Evolutionary conservation across 2,113 vertebrate genomes (phyloP), one percentile per base, ranked within the genome.

Genomic region (Heliornis fulica): DNA sequence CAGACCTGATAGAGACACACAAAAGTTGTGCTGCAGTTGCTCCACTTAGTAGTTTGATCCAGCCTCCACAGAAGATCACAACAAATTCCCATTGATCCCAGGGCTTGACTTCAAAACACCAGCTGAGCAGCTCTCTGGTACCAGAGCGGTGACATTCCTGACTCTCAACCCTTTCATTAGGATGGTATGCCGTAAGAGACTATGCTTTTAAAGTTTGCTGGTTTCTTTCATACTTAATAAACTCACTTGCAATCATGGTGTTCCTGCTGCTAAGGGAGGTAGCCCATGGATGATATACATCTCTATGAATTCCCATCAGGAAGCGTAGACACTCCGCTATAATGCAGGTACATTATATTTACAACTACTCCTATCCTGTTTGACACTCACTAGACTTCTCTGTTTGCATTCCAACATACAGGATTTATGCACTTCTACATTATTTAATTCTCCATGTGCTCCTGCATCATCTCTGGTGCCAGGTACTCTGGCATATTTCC

Each of bases 271-370:
- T 85, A 31, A 6, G 7, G 29, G 29, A 83, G 18, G 19, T 51
- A 94, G 69, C 23, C 25, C 15, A 11, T 34, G 65, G 51, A 86
- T 91, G 46, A 88, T 66, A 70, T 19, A 83, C 14, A 45, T 7
- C 29, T 13, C 34, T n/a, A 90, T 1, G 14, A 86, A 83, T 63
- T 83, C 41, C 50, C 1, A 0, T 63, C 64, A 88, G 50, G 38
- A 88, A 28, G 2, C 26, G 38, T 41, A 81, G 77, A 84, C 34
- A 9, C 23, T 74, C 26, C 29, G 10, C 87, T 79, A 66, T 63
- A 81, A 72, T 51, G 23, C 41, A 81, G n/a, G 26, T 70, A 34
- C 88, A 90, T 95, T 94, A 34, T 88, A 90, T 95, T 94, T 96
- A 90, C 79, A 88, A 70, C 57, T 85, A 34, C 45, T 86, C 34